Evolutionary conservation across 2,113 vertebrate species (phyloP).

Genomic region (Parotia lawesii): DNA sequence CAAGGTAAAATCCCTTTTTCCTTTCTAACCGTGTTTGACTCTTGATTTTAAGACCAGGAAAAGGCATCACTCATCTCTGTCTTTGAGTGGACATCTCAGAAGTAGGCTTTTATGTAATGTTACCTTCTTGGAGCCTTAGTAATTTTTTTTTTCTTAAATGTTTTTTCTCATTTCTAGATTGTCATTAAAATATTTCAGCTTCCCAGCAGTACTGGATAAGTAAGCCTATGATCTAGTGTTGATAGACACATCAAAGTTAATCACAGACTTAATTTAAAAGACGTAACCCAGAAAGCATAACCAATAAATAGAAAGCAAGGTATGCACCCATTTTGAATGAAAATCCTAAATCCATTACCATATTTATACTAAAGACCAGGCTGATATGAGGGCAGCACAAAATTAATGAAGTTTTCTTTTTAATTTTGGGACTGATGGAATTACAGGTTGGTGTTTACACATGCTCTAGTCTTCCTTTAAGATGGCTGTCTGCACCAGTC

Average conservation of each 20-base stretch:
- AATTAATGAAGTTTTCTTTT: background rate
- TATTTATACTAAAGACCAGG: background rate
- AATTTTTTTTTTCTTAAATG: background rate
- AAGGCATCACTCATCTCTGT: background rate
- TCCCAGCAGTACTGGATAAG: background rate
- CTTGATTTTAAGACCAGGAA: too few species aligned
- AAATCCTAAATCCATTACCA: background rate
- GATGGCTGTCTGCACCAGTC: background rate
- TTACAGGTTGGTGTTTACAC: background rate
- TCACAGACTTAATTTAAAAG: slow-evolving; percentile 15
- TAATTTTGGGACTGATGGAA: background rate
- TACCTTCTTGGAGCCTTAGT: background rate
- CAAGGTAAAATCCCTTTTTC: too few species aligned
- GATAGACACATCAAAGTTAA: slow-evolving; percentile 59
- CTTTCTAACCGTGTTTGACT: too few species aligned
- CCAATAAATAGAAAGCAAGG: background rate
- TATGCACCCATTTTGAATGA: background rate
- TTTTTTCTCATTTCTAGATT: slow-evolving; percentile 13
- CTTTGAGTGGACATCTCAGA: background rate
- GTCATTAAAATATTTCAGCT: slow-evolving; percentile 40
- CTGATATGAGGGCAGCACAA: background rate
- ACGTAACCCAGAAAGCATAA: slow-evolving; percentile 25
- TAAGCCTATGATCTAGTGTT: slow-evolving; percentile 23
- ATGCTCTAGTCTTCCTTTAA: background rate
- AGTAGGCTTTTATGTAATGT: background rate